Evolutionary conservation across 2,888 invertebrate genomes (phyloP), one percentile per base, ranked within the genome.

Genomic region (Danaus chrysippus): DNA sequence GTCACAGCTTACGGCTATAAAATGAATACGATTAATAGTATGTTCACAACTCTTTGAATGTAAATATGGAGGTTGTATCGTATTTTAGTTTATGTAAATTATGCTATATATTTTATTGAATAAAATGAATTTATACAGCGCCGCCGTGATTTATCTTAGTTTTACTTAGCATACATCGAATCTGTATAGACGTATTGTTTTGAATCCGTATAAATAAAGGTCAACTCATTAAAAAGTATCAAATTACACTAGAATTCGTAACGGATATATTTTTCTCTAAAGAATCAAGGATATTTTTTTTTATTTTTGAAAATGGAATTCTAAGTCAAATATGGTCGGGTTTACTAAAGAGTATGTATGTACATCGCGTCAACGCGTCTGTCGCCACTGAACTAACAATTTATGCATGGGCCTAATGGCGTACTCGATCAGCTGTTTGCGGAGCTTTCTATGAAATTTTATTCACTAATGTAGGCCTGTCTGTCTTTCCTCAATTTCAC

Each of bases 401-500:
- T 88, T 90, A 89, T 90, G 89, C 90, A 89, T 86, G 84, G 74
- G 72, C 81, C 86, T 88, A 90, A 90, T 89, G 89, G 88, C 72
- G 67, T 70, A 81, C 78, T 80, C 87, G 84, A 86, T 86, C 89
- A 85, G 77, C 68, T 90, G 89, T 90, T 91, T 90, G 87, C 83
- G 72, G 82, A 82, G 86, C 90, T 91, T 89, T 91, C 87, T 87
- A 85, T 88, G 87, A 86, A 88, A 89, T 88, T 88, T 89, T 88
- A 89, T 89, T 89, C 87, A 81, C 79, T 84, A 84, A 87, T 82
- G 61, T 56, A 59, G 81, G 83, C 79, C 68, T 76, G 70, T 76
- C 49, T 74, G 73, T 75, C 75, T 77, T 73, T 71, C 75, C 70
- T 73, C 71, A 73, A 73, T 76, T 76, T 75, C 71, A 69, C 71